These are phyloP conservation scores for Anticlea derivata DNA, from an alignment of 2,888 invertebrate species.

Conservation along the genomic window DNA sequence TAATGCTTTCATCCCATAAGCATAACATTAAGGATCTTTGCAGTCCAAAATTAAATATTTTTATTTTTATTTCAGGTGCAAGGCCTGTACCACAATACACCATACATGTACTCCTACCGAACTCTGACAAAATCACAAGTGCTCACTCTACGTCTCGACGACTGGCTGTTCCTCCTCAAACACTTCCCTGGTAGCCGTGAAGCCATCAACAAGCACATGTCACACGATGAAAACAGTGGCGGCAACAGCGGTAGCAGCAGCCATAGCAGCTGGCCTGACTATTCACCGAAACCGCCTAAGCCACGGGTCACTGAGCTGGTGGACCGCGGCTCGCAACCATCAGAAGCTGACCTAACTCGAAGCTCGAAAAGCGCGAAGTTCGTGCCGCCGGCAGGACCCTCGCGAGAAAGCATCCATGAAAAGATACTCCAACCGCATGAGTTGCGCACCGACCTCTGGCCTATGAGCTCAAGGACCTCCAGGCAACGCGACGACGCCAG, in stretches of 20 bases:
- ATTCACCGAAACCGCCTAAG: slow-evolving; percentile 6
- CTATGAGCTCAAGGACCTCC: slow-evolving; percentile 4
- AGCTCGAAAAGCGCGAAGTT: slow-evolving; percentile 17
- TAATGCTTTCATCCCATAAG: no score
- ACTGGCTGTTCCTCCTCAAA: slow-evolving; percentile 62
- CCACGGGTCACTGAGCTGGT: slow-evolving; percentile 19
- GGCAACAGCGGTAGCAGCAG: not conserved
- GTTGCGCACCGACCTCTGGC: slow-evolving; percentile 13
- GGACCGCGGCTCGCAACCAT: slow-evolving; percentile 15
- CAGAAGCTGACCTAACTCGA: not conserved
- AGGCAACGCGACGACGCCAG: slow-evolving; percentile 2
- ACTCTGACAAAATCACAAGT: slow-evolving; percentile 59
- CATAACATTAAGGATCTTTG: no score
- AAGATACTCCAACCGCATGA: not conserved
- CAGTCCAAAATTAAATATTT: no score
- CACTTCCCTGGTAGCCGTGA: slow-evolving; percentile 61
- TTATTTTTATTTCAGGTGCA: slow-evolving; percentile 54
- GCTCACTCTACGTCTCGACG: slow-evolving; percentile 55
- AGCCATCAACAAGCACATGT: slow-evolving; percentile 47
- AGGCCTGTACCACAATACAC: slow-evolving; percentile 54
- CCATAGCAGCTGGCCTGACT: slow-evolving; percentile 9
- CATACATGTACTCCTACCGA: slow-evolving; percentile 58
- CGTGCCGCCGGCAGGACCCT: slow-evolving; percentile 14
- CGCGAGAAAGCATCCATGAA: not conserved
- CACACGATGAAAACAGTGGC: slow-evolving; percentile 3